Evolutionary conservation across 2,888 invertebrate genomes (phyloP).

Genomic region (Philereme vetulata): DNA sequence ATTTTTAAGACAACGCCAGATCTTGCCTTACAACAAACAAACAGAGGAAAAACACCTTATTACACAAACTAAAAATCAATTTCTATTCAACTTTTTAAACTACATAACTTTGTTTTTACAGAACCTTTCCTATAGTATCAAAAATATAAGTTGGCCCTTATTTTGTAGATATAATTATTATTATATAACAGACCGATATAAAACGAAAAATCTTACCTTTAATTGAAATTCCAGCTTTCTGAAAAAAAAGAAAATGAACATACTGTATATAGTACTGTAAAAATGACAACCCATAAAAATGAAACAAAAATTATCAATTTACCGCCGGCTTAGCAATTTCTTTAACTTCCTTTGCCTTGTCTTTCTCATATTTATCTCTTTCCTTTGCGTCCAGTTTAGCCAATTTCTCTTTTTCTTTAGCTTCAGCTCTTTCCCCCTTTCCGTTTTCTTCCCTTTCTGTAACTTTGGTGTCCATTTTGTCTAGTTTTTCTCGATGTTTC

Average conservation of each 20-base stretch:
- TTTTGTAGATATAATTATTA: too few species aligned
- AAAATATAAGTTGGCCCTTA: too few species aligned
- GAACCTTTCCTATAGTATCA: too few species aligned
- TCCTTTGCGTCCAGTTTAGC: constrained; percentile 1
- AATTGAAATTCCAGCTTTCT: constrained; percentile 42
- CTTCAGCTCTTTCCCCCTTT: constrained; percentile 13
- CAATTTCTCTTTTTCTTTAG: constrained; percentile 7
- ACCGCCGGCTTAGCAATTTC: constrained; percentile 17
- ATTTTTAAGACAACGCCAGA: too few species aligned
- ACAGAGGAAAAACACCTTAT: too few species aligned
- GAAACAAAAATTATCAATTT: constrained; percentile 19
- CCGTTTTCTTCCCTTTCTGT: constrained; percentile 20
- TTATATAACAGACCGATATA: too few species aligned
- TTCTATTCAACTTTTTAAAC: too few species aligned
- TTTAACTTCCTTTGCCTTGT: constrained; percentile 6
- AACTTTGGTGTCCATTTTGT: constrained; percentile 20
- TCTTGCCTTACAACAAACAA: too few species aligned
- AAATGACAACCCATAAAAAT: too few species aligned
- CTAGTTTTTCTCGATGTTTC: constrained; percentile 23
- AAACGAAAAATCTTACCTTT: constrained; percentile 12
- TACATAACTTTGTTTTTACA: too few species aligned
- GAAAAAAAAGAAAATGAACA: constrained; percentile 14
- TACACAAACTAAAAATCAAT: too few species aligned
- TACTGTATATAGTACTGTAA: too few species aligned
- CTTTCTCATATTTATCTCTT: constrained; percentile 15